phyloP scores from a whole-genome alignment of 2,113 vertebrate species.

The Gymnarchus niloticus region DNA sequence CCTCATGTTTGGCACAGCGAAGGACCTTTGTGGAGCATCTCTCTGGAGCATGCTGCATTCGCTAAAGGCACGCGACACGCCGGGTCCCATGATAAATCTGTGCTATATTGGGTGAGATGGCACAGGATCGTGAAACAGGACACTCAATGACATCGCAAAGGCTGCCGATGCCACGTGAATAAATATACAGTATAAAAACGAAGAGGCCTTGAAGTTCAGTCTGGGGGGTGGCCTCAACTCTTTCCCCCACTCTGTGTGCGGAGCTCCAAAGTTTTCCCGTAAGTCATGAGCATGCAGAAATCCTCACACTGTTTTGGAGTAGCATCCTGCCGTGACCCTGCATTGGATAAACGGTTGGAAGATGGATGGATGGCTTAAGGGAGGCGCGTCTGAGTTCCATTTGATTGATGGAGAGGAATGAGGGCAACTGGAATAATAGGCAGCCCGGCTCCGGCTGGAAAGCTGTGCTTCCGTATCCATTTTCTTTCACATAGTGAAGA shows the following conservation, averaged over 20 bases:
- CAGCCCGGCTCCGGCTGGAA: neutral
- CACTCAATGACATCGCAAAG: neutral
- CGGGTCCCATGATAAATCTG: neutral
- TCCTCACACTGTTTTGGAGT: no score
- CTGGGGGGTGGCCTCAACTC: neutral
- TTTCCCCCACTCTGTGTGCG: no score
- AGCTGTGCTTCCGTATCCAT: neutral
- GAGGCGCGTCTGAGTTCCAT: neutral
- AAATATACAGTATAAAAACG: constrained; percentile 8
- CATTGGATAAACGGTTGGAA: neutral
- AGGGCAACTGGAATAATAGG: neutral
- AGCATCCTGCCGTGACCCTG: neutral
- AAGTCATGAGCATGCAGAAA: no score
- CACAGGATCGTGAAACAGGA: neutral
- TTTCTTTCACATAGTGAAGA: constrained; percentile 10
- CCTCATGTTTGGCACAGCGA: neutral
- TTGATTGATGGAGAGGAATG: neutral
- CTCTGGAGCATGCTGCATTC: neutral
- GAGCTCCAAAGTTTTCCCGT: no score
- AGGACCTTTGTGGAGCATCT: neutral
- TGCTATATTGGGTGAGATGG: neutral
- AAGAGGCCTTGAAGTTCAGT: constrained; percentile 2
- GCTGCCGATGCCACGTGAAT: neutral
- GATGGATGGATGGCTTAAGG: neutral
- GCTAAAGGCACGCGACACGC: neutral